A percentile compares a stretch with the other conserved stretches of the same genome.
Conservation (phyloP, 2,797 vertebrate genomes). For the Hipposideros larvatus region DNA sequence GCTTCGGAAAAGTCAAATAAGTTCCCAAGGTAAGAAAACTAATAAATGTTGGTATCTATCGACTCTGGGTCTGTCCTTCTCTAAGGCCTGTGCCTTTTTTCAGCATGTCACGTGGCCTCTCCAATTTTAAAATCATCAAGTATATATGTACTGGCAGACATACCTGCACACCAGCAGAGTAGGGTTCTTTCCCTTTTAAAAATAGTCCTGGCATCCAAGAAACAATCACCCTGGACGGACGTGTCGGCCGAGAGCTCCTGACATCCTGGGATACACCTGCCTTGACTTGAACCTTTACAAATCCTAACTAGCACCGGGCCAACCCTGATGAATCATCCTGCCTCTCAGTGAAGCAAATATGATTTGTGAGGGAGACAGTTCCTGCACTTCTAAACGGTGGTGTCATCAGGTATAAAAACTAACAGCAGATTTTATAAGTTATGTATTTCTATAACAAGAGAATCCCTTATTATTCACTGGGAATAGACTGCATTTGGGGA, state of each 20-base stretch:
- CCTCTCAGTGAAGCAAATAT: slow-evolving; percentile 57
- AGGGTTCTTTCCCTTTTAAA: slow-evolving; percentile 41
- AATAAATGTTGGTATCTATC: slow-evolving; percentile 33
- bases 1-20: slow-evolving; percentile 62
- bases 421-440: slow-evolving; percentile 69
- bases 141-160: neutral
- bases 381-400: slow-evolving; percentile 56
- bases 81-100: neutral
- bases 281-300: slow-evolving; percentile 69
- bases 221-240: neutral
- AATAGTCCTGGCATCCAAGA: slow-evolving; percentile 19
- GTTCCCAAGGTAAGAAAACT: slow-evolving; percentile 70
- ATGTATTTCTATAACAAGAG: slow-evolving; percentile 72
- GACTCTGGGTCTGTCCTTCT: slow-evolving; percentile 50
- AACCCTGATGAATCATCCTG: slow-evolving; percentile 49
- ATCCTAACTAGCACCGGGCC: slow-evolving; percentile 52
- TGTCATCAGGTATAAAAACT: slow-evolving; percentile 66
- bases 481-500: slow-evolving; percentile 64
- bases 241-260: neutral
- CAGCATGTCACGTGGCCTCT: neutral
- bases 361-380: slow-evolving; percentile 58
- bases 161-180: neutral
- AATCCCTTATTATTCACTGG: slow-evolving; percentile 69
- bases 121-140: slow-evolving; percentile 28
- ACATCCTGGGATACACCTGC: slow-evolving; percentile 38